Conservation (phyloP, 2,888 invertebrate species). For the Drosophila birchii region DNA sequence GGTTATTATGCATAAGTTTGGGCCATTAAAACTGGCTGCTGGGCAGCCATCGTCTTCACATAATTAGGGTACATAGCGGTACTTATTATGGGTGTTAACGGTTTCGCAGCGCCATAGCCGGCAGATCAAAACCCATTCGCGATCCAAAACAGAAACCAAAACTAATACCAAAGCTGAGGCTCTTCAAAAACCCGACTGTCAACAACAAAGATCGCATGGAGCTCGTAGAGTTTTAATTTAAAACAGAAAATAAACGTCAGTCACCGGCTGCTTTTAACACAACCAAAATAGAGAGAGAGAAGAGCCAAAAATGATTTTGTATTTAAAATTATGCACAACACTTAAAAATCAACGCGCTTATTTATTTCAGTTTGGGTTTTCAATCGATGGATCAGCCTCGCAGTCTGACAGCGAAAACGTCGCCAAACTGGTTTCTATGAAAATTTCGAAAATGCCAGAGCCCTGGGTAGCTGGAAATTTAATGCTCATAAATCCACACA, state of each 20-base stretch:
- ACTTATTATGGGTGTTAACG: constrained; percentile 82
- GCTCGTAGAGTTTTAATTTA: constrained; percentile 66
- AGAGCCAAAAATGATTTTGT: constrained; percentile 39
- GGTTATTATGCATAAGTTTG: constrained; percentile 69
- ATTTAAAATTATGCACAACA: constrained; percentile 81
- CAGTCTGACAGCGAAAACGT: constrained; percentile 66
- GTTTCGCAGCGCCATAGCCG: constrained; percentile 74
- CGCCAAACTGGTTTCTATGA: constrained; percentile 67
- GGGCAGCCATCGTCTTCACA: constrained; percentile 57
- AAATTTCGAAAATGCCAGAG: constrained; percentile 73
- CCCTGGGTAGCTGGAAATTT: constrained; percentile 60
- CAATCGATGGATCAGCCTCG: constrained; percentile 65
- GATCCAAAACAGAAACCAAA: constrained; percentile 39
- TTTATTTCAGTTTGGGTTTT: constrained; percentile 57
- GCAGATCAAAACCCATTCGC: constrained; percentile 56
- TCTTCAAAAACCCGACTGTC: constrained; percentile 56
- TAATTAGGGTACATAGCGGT: constrained; percentile 83
- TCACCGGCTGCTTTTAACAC: constrained; percentile 53
- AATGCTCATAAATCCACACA: constrained; percentile 74
- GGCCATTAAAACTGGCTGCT: constrained; percentile 64
- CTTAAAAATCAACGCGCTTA: constrained; percentile 79
- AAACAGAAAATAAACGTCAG: constrained; percentile 71
- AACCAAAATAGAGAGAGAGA: constrained; percentile 28
- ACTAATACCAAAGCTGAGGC: constrained; percentile 13
- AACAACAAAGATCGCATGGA: constrained; percentile 46